Conservation (phyloP, 2,888 invertebrate species). For the Epinotia brunnichana region DNA sequence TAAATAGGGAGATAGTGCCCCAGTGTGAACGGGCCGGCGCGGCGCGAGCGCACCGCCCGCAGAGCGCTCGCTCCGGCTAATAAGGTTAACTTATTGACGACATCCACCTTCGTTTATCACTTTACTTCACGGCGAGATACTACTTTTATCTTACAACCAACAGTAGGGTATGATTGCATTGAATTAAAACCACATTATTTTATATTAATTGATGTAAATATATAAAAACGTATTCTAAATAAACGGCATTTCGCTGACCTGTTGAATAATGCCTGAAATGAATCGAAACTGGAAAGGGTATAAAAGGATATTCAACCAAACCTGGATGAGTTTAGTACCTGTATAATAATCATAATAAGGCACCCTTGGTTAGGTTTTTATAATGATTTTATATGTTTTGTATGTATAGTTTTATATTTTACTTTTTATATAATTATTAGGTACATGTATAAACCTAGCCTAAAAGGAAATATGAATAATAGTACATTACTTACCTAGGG, state of each 20-base stretch:
- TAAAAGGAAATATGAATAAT: no score
- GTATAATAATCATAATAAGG: no score
- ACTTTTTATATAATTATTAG: no score
- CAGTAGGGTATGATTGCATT: conserved; percentile 39
- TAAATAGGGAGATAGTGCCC: conserved; percentile 46
- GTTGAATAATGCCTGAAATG: background rate
- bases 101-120: conserved; percentile 67
- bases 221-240: conserved; percentile 9
- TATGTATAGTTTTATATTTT: no score
- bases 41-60: conserved; percentile 56
- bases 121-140: conserved; percentile 55
- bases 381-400: no score
- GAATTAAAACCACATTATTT: conserved; percentile 35
- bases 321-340: no score
- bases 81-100: conserved; percentile 75
- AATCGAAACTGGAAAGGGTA: background rate
- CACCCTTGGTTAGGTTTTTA: no score
- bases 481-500: no score
- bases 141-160: conserved; percentile 37
- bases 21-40: conserved; percentile 54
- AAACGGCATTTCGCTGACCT: conserved; percentile 3
- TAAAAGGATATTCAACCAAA: background rate
- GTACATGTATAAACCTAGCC: no score
- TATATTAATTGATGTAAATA: conserved; percentile 6
- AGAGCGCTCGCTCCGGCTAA: conserved; percentile 63